A percentile compares a stretch with the other conserved stretches of the same genome.
phyloP scores from a whole-genome alignment of 2,888 invertebrate species.

The Esperia sulphurella region DNA sequence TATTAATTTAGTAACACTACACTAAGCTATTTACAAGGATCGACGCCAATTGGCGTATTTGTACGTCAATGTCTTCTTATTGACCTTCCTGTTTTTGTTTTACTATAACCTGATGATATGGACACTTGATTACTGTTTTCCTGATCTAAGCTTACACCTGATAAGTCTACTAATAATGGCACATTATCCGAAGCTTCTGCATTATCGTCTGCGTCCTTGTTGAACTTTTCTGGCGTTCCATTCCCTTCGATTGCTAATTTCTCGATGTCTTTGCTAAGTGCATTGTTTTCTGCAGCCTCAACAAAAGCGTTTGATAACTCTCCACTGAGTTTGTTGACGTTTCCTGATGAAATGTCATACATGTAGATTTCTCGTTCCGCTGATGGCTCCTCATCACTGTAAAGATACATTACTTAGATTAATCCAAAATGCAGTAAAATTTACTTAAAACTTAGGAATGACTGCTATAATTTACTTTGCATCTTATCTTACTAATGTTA shows the following conservation, averaged over 20 bases:
- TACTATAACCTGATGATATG: slow-evolving; percentile 74
- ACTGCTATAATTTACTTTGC: too few relatives aligned
- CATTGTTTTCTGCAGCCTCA: slow-evolving; percentile 92
- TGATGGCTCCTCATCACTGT: slow-evolving; percentile 65
- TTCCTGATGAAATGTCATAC: slow-evolving; percentile 88
- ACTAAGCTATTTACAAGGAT: slow-evolving; percentile 72
- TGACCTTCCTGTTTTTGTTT: slow-evolving; percentile 73
- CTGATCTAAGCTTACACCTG: slow-evolving; percentile 61
- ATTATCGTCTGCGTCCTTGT: slow-evolving; percentile 44
- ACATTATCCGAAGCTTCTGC: slow-evolving; percentile 71
- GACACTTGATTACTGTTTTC: slow-evolving; percentile 60
- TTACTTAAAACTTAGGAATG: too few relatives aligned
- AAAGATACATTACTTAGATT: slow-evolving; percentile 20
- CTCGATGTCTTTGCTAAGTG: slow-evolving; percentile 82
- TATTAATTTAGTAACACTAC: slow-evolving; percentile 66
- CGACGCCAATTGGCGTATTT: slow-evolving; percentile 39
- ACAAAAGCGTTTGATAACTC: slow-evolving; percentile 92
- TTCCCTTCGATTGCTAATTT: slow-evolving; percentile 76
- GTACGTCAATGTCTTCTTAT: slow-evolving; percentile 58
- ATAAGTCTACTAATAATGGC: slow-evolving; percentile 74
- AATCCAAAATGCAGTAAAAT: too few relatives aligned
- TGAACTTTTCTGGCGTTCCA: slow-evolving; percentile 64
- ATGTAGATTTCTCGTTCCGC: slow-evolving; percentile 90
- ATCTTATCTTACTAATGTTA: too few relatives aligned
- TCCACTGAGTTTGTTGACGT: slow-evolving; percentile 87